A percentile compares a stretch with the other conserved stretches of the same genome.
phyloP scores from a whole-genome alignment of 2,888 invertebrate species.

The Odontocolon sp. region DNA sequence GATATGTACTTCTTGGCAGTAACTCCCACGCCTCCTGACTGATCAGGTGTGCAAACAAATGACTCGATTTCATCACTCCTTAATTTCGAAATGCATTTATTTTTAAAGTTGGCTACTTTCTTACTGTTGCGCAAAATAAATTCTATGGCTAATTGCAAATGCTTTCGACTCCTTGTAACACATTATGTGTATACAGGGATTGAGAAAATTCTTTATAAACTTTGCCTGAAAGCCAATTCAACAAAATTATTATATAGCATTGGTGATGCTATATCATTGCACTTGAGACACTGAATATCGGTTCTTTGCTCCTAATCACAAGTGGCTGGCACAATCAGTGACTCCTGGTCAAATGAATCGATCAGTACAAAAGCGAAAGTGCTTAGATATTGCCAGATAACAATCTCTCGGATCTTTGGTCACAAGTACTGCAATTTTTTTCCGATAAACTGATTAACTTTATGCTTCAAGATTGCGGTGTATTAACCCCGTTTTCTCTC shows the following conservation, averaged over 20 bases:
- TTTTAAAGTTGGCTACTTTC: background rate
- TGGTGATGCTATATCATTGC: background rate
- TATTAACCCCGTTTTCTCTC: background rate
- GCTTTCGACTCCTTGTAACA: background rate
- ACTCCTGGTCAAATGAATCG: conserved; percentile 8
- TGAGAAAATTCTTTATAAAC: background rate
- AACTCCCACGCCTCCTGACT: background rate
- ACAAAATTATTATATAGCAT: background rate
- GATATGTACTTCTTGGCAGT: background rate
- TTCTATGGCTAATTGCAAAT: background rate
- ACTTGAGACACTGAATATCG: conserved; percentile 30
- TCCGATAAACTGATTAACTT: conserved; percentile 8
- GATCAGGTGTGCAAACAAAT: background rate
- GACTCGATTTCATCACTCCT: background rate
- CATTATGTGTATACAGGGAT: background rate
- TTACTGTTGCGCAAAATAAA: conserved; percentile 9
- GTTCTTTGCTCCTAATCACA: conserved; percentile 22
- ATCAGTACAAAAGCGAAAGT: conserved; percentile 34
- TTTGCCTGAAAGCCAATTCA: background rate
- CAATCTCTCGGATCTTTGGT: background rate
- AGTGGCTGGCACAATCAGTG: conserved; percentile 21
- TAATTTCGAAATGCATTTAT: conserved; percentile 17
- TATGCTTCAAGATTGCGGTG: background rate
- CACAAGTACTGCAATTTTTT: background rate
- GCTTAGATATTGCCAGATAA: conserved; percentile 32